Conservation (phyloP, 1,140 invertebrate species). For the Sminthurinus signatus region DNA sequence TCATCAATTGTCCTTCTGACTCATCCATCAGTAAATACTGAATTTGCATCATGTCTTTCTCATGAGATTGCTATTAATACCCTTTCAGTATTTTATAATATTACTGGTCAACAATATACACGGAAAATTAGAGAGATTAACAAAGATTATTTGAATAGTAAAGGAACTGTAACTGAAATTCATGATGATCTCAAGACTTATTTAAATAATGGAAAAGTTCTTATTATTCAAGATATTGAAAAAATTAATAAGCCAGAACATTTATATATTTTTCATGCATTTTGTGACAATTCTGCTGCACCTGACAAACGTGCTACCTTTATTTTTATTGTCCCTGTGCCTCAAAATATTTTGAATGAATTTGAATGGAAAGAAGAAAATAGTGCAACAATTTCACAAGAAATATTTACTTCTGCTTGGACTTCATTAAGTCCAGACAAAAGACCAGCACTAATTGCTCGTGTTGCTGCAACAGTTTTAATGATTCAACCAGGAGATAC, state of each 20-base stretch:
- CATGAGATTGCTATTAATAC: slow-evolving; percentile 2
- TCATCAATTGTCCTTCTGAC: slow-evolving; percentile 9
- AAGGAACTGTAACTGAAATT: slow-evolving; percentile 4
- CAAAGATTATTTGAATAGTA: slow-evolving; percentile 7
- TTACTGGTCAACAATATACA: background rate
- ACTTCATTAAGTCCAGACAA: slow-evolving; percentile 13
- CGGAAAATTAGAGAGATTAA: slow-evolving; percentile 4
- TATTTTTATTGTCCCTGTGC: slow-evolving; percentile 21
- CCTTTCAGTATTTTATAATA: slow-evolving; percentile 11
- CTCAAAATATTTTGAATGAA: slow-evolving; percentile 7
- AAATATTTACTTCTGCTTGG: slow-evolving; percentile 20
- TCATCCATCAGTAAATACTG: slow-evolving; percentile 1
- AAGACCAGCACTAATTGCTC: slow-evolving; percentile 24
- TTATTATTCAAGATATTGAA: slow-evolving; percentile 25
- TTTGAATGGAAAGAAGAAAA: slow-evolving; percentile 5
- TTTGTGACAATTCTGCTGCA: slow-evolving; percentile 34
- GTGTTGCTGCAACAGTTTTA: slow-evolving; percentile 23
- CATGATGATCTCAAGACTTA: slow-evolving; percentile 22
- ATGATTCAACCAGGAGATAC: slow-evolving; percentile 24
- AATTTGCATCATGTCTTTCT: slow-evolving; percentile 23
- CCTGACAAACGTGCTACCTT: slow-evolving; percentile 26
- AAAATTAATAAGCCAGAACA: slow-evolving; percentile 11
- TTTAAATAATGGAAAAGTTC: slow-evolving; percentile 20
- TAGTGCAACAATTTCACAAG: slow-evolving; percentile 12
- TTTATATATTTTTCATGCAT: slow-evolving; percentile 29